Conservation (phyloP, 1,140 invertebrate species). For the Bombus consobrinus region DNA sequence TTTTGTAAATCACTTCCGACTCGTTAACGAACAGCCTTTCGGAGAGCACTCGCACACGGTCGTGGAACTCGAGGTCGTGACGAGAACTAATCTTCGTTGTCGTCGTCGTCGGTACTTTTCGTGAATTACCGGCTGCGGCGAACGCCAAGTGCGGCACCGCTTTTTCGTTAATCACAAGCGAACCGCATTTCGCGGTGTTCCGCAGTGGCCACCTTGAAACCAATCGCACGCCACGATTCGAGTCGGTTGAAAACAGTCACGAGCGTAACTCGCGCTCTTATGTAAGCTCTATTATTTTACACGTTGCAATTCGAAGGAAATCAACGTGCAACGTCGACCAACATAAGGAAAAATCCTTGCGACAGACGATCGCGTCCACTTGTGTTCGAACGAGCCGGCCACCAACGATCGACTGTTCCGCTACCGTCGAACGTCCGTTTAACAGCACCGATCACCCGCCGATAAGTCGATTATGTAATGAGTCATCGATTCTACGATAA, state of each 20-base stretch:
- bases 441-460: neutral
- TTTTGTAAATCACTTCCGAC: slow-evolving; percentile 19
- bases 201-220: slow-evolving; percentile 36
- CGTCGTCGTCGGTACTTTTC: neutral
- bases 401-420: neutral
- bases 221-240: slow-evolving; percentile 44
- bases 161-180: slow-evolving; percentile 40
- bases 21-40: neutral
- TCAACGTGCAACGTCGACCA: neutral
- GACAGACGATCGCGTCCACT: neutral
- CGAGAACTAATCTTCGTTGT: neutral
- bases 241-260: slow-evolving; percentile 54
- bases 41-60: neutral
- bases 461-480: slow-evolving; percentile 23
- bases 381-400: neutral
- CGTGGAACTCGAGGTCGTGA: neutral
- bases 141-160: neutral
- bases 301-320: slow-evolving; percentile 65
- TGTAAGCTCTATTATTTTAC: slow-evolving; percentile 75
- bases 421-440: neutral
- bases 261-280: slow-evolving; percentile 62
- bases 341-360: slow-evolving; percentile 9
- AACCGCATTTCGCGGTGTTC: slow-evolving; percentile 33
- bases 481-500: neutral
- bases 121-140: neutral